A percentile compares a stretch with the other conserved stretches of the same genome.
phyloP scores from a whole-genome alignment of 2,888 invertebrate species.

The Xanthia togata region DNA sequence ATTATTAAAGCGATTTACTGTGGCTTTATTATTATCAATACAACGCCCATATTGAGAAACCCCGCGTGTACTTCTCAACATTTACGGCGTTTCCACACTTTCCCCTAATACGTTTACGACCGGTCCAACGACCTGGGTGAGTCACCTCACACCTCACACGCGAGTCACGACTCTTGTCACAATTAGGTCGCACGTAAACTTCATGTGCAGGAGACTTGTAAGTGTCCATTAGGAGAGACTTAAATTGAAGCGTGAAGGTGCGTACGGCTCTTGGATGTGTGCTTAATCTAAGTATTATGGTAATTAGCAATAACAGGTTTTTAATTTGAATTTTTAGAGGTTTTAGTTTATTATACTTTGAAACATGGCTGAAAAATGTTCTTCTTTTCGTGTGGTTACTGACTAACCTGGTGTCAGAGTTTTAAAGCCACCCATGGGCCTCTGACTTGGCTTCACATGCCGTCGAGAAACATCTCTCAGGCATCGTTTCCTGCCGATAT shows the following conservation, averaged over 20 bases:
- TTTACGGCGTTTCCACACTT: slow-evolving; percentile 51
- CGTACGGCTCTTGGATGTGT: background rate
- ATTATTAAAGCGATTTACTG: background rate
- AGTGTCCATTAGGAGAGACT: slow-evolving; percentile 40
- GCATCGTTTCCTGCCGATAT: too few species aligned
- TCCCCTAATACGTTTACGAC: slow-evolving; percentile 68
- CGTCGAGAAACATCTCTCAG: too few species aligned
- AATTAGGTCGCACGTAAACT: slow-evolving; percentile 82
- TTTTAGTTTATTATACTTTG: background rate
- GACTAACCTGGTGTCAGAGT: too few species aligned
- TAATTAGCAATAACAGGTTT: background rate
- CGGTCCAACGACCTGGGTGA: slow-evolving; percentile 77
- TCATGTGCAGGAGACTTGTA: slow-evolving; percentile 40
- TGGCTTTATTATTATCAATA: background rate
- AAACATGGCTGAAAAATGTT: background rate
- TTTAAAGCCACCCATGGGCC: too few species aligned
- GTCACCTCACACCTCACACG: slow-evolving; percentile 64
- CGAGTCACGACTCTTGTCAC: slow-evolving; percentile 67
- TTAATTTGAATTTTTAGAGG: background rate
- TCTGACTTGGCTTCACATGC: too few species aligned
- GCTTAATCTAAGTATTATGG: slow-evolving; percentile 12
- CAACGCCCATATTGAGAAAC: background rate
- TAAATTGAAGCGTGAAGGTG: slow-evolving; percentile 10
- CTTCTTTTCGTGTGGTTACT: too few species aligned
- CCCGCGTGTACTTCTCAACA: too few species aligned